These are phyloP conservation scores for Taeniopygia guttata DNA, from an alignment of 2,797 vertebrate species.

Conservation along the genomic window DNA sequence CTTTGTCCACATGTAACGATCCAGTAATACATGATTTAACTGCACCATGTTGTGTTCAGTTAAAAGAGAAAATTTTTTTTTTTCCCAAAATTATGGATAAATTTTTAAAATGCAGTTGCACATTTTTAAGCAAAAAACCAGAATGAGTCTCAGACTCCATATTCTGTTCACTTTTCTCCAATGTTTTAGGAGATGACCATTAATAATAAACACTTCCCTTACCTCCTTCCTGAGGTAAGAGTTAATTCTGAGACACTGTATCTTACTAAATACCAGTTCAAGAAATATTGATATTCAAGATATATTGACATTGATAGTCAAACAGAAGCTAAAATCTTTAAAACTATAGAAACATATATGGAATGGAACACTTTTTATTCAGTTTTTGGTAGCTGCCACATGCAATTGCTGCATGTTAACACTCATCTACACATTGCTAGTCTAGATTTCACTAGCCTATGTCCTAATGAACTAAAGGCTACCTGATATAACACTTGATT, in stretches of 20 bases:
- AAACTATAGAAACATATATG: background rate
- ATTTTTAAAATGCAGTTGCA: background rate
- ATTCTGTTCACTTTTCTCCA: background rate
- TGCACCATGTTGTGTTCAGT: background rate
- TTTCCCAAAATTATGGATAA: background rate
- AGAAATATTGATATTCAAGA: background rate
- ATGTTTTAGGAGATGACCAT: background rate
- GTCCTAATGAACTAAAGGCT: background rate
- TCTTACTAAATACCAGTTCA: background rate
- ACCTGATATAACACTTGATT: background rate
- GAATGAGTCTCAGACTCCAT: background rate
- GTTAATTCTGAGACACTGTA: background rate
- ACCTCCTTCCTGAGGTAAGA: background rate
- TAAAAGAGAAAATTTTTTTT: background rate
- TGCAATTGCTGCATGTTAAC: background rate
- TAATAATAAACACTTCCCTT: background rate
- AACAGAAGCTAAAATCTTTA: background rate
- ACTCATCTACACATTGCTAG: background rate
- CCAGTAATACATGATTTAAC: too few species aligned
- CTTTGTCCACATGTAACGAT: too few species aligned
- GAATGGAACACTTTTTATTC: background rate
- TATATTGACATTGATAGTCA: too few species aligned
- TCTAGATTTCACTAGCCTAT: background rate
- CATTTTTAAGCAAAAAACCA: background rate
- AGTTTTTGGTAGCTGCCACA: background rate